Evolutionary conservation across 2,797 vertebrate species (phyloP).

Genomic region (Acrossocheilus fasciatus): DNA sequence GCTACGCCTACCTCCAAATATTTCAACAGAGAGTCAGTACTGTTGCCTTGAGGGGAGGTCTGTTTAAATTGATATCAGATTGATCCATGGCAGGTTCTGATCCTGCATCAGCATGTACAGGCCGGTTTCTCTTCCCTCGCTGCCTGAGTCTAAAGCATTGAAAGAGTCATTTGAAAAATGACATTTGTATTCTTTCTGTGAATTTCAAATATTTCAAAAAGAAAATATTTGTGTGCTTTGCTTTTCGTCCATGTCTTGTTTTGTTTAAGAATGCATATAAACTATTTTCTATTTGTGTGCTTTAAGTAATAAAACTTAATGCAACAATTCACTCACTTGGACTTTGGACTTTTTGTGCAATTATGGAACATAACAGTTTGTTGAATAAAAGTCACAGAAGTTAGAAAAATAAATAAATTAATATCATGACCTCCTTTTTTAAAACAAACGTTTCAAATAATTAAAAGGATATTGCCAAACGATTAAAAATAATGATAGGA

Average conservation of each 20-base stretch:
- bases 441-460: not conserved
- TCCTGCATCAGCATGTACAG: not conserved
- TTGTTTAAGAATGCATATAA: not conserved
- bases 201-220: not conserved
- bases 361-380: not conserved
- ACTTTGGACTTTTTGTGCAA: not conserved
- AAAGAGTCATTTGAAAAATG: not conserved
- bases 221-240: not conserved
- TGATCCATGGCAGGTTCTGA: not conserved
- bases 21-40: not conserved
- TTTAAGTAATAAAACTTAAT: slow-evolving; percentile 41
- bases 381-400: not conserved
- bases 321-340: not conserved
- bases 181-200: slow-evolving; percentile 4
- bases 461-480: not conserved
- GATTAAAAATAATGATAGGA: not conserved
- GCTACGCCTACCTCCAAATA: slow-evolving; percentile 31
- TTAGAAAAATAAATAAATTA: not conserved
- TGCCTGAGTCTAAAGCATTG: not conserved
- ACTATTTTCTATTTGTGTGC: slow-evolving; percentile 43
- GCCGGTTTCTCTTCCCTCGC: slow-evolving; percentile 5
- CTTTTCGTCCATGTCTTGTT: not conserved
- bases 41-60: not conserved
- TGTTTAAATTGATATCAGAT: not conserved
- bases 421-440: not conserved